Base-by-base conservation (phyloP, 2,797 vertebrate species). In the Etheostoma perlongum region DNA sequence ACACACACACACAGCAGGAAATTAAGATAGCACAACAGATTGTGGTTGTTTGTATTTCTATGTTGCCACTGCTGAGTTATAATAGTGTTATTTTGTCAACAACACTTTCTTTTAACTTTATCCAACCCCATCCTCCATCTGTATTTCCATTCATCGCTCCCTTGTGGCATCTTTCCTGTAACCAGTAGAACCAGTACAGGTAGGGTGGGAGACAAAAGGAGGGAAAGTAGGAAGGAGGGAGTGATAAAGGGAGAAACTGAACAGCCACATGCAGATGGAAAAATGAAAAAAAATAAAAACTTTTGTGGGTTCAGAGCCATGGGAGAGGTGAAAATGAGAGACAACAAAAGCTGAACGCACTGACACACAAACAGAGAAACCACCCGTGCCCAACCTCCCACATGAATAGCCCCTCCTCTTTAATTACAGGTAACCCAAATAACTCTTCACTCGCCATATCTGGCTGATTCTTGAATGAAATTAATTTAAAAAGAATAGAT, bases 181-280 rank as follows among this genome's bases (percentile, higher is more conserved):
- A 93, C 92, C 84, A 88, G 92, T 91, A 81, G 55, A 91, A 88
- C 83, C 68, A 78, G 87, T 78, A 67, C 47, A 72, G 62, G 49
- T 47, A 40, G 54, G 53, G 25, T 79, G 36, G 55, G 33, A 74
- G 48, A 83, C 55, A 90, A 86, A 86, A 61, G 67, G 40, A 72
- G 44, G 67, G 21, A 67, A 65, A 76, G 11, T 23, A 58, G 74
- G 60, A 74, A 78, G 49, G 4, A 63, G 44, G 54, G 16, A 61
- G 48, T 4, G 19, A 76, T 67, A 66, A 59, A 46, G 72, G 46
- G 52, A 73, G 58, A 76, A 73, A 72, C 15, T 54, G 52, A 65
- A 19, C 2, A 52, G 67, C 42, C 12, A 0, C 1, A 4, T 25
- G 57, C 42, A 55, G 72, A 74, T 11, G 36, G 54, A 6, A 47